Base-by-base conservation (phyloP, 2,113 vertebrate genomes). In the Atherinomorus stipes region DNA sequence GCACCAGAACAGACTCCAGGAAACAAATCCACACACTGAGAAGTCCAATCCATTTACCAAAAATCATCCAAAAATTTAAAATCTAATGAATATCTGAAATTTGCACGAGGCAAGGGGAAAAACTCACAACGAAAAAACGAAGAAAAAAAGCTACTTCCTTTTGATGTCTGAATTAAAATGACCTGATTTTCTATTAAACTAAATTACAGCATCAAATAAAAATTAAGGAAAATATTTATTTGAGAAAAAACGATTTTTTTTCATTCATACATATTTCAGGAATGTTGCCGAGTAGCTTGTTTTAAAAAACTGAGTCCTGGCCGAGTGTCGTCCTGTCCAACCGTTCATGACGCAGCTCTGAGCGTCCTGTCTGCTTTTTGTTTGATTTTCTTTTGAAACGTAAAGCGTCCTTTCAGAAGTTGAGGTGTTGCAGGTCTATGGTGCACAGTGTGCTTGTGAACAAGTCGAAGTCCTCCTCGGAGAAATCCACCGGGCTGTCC, bases 361-460 rank as follows among this genome's bases (percentile, higher is more conserved):
- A 16, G 45, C 18, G 18, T 64, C 42, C 64, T 0, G 60, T 68
- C 21, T 40, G 10, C 3, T 11, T 40, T 37, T 11, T 11, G 38
- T 12, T 11, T 40, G 7, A 40, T 2, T 18, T 50, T 15, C 3
- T 71, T 0, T 28, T n/a, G 52, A 28, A 28, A 28, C 28, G 28
- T 42, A 15, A 15, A 15, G 38, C 38, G 15, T 7, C 28, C 13
- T 56, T 66, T 93, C 94, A 96, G 83, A 97, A 97, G 77, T 95
- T 93, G 58, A 98, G 88, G 68, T 95, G 92, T 16, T 96, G 95
- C 64, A 96, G 84, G 89, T 99, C 97, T 87, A 97, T 95, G 19
- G 95, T 91, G 88, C 96, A 97, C 83, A 99, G 93, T 47, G 96
- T 97, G 93, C 96, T 97, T 0, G 94, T 95, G 85, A 98, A 98